Base-by-base conservation (phyloP, 2,888 invertebrate species). In the Opisthograptis luteolata region DNA sequence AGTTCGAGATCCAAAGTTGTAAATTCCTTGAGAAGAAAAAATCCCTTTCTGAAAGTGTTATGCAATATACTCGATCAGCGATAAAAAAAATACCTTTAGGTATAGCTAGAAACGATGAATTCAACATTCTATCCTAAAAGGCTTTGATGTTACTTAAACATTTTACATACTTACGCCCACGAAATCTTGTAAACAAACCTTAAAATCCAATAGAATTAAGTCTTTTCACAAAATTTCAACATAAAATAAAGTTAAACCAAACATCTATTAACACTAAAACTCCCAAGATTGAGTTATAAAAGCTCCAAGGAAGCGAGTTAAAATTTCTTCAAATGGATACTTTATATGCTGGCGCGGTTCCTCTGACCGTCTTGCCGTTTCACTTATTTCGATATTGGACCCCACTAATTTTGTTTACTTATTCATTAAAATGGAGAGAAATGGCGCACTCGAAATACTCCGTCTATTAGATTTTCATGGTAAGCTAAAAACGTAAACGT, bases 371-470 rank as follows among this genome's bases (percentile, higher is more conserved):
- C 73, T 69, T 71, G 77, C 76, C 80, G 75, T 81, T 85, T 81
- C 81, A 83, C 81, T 87, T 87, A 88, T 85, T 84, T 70, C 80
- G 79, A 83, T 84, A 85, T 86, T 79, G 84, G 82, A 75, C 76
- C 76, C 75, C 79, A 84, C 87, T 88, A 87, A 87, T 88, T 85
- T 84, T 85, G 84, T 86, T 87, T 86, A 87, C 79, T 87, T 84
- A 88, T 88, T 87, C 85, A 87, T 86, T 84, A 85, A 84, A 87
- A 85, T 84, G 81, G 79, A 86, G 85, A 84, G 81, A 69, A 66
- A 84, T 81, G 77, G 80, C 68, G 70, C 68, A 70, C 65, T 59
- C 58, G 53, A 75, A 84, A 79, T 79, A 80, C 76, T 77, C 71
- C 72, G 74, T 79, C 74, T 79, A 82, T 83, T 82, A 77, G 77